Evolutionary conservation across 2,797 vertebrate genomes (phyloP).

Genomic region (Schizothorax lantsangensis): DNA sequence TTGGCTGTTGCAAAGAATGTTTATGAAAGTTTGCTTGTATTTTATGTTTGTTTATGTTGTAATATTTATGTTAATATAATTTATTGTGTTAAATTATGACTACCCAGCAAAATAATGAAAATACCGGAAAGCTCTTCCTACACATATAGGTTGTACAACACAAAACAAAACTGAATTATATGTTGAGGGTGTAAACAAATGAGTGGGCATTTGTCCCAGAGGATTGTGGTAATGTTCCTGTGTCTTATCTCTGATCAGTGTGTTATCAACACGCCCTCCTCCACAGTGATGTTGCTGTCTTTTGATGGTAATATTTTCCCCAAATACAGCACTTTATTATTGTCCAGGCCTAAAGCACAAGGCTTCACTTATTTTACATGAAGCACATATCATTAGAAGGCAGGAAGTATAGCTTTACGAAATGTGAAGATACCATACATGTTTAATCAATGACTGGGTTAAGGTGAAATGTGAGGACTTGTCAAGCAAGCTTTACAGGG

Average conservation of each 20-base stretch:
- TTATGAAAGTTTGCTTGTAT: not conserved
- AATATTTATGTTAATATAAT: not conserved
- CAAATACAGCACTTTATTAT: not conserved
- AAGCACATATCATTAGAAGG: not conserved
- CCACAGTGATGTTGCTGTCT: slow-evolving; percentile 43
- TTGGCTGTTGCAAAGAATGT: not conserved
- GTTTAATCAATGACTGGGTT: not conserved
- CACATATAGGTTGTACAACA: not conserved
- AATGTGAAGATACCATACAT: not conserved
- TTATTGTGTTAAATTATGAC: not conserved
- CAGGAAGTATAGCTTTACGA: not conserved
- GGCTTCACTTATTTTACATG: not conserved
- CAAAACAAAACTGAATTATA: not conserved
- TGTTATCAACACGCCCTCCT: slow-evolving; percentile 52
- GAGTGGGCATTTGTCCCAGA: not conserved
- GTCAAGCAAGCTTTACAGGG: slow-evolving; percentile 30
- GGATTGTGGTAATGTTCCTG: not conserved
- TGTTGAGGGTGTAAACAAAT: slow-evolving; percentile 36
- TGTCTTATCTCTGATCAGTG: slow-evolving; percentile 51
- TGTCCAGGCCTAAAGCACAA: not conserved
- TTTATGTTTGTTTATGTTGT: not conserved
- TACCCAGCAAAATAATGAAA: not conserved
- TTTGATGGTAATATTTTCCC: slow-evolving; percentile 22
- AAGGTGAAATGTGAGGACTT: slow-evolving; percentile 32
- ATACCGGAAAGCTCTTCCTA: not conserved